These are phyloP conservation scores for Yponomeuta evonymella DNA, from an alignment of 2,888 invertebrate genomes.

Conservation along the genomic window DNA sequence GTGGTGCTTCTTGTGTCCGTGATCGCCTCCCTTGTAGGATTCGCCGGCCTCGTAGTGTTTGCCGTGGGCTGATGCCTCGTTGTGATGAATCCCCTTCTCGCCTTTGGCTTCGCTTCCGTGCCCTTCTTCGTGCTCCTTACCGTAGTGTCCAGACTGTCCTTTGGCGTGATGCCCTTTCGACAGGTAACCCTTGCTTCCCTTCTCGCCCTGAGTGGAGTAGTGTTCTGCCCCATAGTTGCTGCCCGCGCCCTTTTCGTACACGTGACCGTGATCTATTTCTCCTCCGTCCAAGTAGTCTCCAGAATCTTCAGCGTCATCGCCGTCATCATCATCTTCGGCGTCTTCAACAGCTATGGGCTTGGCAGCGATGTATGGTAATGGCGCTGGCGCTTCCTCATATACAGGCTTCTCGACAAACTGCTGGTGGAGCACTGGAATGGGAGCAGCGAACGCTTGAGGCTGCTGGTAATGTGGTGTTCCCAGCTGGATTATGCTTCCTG, in stretches of 20 bases:
- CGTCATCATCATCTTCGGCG: constrained; percentile 48
- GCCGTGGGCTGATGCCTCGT: constrained; percentile 73
- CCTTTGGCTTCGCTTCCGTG: constrained; percentile 71
- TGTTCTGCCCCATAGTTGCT: constrained; percentile 65
- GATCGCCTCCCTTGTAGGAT: constrained; percentile 74
- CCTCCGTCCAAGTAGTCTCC: constrained; percentile 27
- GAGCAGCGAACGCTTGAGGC: constrained; percentile 44
- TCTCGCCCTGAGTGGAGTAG: constrained; percentile 71
- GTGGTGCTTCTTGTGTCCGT: constrained; percentile 76
- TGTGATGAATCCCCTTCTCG: constrained; percentile 70
- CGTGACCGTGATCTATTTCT: constrained; percentile 34
- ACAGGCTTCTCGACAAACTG: constrained; percentile 38
- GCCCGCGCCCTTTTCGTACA: constrained; percentile 59
- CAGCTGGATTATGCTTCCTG: constrained; percentile 61
- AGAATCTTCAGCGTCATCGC: constrained; percentile 40
- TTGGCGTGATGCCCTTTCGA: constrained; percentile 72
- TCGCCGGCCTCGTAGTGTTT: constrained; percentile 71
- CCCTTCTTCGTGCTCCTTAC: constrained; percentile 70
- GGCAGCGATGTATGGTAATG: constrained; percentile 55
- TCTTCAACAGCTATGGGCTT: constrained; percentile 50
- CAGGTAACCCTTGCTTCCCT: constrained; percentile 74
- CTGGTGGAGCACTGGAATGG: constrained; percentile 38
- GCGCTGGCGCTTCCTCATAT: constrained; percentile 48
- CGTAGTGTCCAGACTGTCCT: constrained; percentile 73
- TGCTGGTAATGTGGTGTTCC: constrained; percentile 53